Evolutionary conservation across 2,888 invertebrate genomes (phyloP), one percentile per base, ranked within the genome.

Genomic region (Caradrina clavipalpis): DNA sequence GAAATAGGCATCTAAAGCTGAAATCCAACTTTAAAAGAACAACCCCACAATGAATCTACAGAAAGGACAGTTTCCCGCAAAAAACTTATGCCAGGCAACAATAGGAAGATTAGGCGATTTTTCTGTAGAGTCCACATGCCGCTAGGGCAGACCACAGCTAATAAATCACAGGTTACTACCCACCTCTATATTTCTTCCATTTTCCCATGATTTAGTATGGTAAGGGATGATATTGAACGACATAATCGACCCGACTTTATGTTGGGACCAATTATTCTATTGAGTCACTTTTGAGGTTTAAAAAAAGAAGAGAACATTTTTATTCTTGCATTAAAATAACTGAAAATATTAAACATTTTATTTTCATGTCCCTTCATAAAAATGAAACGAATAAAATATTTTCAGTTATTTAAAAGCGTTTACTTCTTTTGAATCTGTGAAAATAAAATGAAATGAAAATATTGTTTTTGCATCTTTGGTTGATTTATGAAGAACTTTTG

Each of bases 151-250:
- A n/a, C 53, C 53, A 50, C 21, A 55, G 69, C 51, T 62, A 66
- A 81, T 82, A 82, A 79, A 81, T 83, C 75, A 79, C 57, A 19
- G 67, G 69, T 71, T 69, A 70, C 71, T 67, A 66, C 77, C 83
- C 77, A 72, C 77, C 81, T 67, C 73, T 70, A 81, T 83, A 83
- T 69, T 81, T 83, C 79, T 77, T 72, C 75, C 66, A 81, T 83
- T 77, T 82, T 73, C 49, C 53, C 54, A 61, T 81, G 83, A 83
- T 82, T 83, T 83, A 82, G 71, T 74, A 59, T 60, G 63, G 51
- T 49, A 45, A 31, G 47, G 73, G 60, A 62, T 79, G 69, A 72
- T 77, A 83, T 80, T 80, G 69, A 67, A 70, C 22, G 82, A 80
- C 75, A 71, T 76, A 78, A 80, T 78, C 78, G 78, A 72, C 61